Percentiles rank a stretch among this genome's conserved stretches.
Conservation (phyloP, 1,140 invertebrate species). For the Bombus balteatus region DNA sequence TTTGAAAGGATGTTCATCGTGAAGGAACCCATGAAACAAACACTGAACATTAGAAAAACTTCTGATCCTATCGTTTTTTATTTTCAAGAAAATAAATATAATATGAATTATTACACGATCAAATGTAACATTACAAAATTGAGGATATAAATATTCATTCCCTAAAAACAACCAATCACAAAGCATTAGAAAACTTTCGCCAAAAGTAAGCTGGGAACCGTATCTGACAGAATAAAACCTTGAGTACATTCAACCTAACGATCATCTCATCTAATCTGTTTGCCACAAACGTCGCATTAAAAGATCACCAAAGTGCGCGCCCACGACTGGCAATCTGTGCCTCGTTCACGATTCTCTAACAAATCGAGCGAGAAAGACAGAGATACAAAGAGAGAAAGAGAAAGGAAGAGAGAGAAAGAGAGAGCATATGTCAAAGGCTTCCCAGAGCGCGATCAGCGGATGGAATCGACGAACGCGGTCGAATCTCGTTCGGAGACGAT, state of each 20-base stretch:
- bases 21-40: too few species aligned
- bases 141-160: too few species aligned
- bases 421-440: background rate
- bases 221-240: background rate
- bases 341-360: background rate
- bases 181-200: background rate
- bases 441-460: constrained; percentile 23
- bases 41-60: too few species aligned
- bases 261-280: background rate
- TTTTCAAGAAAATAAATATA: background rate
- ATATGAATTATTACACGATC: too few species aligned
- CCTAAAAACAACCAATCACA: background rate
- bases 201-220: background rate
- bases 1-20: too few species aligned
- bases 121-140: too few species aligned
- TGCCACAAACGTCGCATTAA: background rate
- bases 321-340: background rate
- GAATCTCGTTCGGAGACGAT: constrained; percentile 34
- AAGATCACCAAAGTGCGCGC: constrained; percentile 22
- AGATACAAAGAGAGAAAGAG: background rate
- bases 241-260: background rate
- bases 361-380: background rate
- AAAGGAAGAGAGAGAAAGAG: background rate
- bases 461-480: constrained; percentile 31
- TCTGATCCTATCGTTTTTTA: too few species aligned